A percentile compares a stretch with the other conserved stretches of the same genome.
Conservation (phyloP, 2,888 invertebrate genomes). For the Exephanes ischioxanthus region DNA sequence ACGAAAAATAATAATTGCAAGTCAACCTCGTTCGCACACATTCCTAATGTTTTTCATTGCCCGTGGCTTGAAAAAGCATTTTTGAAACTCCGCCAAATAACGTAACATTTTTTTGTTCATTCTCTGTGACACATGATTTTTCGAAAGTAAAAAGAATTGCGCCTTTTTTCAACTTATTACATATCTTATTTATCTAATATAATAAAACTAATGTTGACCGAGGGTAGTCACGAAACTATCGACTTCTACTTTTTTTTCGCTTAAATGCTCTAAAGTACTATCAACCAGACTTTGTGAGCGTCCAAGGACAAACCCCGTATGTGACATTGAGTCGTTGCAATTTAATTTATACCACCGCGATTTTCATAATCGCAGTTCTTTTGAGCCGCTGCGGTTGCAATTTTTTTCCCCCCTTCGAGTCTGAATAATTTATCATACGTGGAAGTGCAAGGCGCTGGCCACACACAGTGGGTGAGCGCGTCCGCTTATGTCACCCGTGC, state of each 20-base stretch:
- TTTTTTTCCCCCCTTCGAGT: neutral
- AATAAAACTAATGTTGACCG: neutral
- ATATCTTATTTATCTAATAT: neutral
- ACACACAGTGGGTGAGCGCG: constrained; percentile 10
- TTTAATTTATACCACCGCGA: constrained; percentile 15
- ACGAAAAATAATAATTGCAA: neutral
- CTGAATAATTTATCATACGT: constrained; percentile 32
- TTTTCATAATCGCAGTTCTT: constrained; percentile 33
- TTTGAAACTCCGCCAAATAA: neutral
- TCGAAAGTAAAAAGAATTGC: neutral
- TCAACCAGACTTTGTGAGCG: neutral
- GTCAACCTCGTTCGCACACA: neutral
- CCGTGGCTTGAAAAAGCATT: too few relatives aligned
- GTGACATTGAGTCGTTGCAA: neutral
- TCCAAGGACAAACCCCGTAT: neutral
- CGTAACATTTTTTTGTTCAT: neutral
- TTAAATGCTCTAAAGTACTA: neutral
- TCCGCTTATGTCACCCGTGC: constrained; percentile 40
- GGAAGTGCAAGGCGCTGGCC: constrained; percentile 29
- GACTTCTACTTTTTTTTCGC: neutral
- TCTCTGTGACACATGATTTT: neutral
- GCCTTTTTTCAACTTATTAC: neutral
- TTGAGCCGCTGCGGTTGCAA: constrained; percentile 24
- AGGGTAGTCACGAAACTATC: neutral
- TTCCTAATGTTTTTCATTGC: neutral